Percentiles rank a stretch among this genome's conserved stretches.
Conservation (phyloP, 2,797 vertebrate species). For the Oryzias sinensis region DNA sequence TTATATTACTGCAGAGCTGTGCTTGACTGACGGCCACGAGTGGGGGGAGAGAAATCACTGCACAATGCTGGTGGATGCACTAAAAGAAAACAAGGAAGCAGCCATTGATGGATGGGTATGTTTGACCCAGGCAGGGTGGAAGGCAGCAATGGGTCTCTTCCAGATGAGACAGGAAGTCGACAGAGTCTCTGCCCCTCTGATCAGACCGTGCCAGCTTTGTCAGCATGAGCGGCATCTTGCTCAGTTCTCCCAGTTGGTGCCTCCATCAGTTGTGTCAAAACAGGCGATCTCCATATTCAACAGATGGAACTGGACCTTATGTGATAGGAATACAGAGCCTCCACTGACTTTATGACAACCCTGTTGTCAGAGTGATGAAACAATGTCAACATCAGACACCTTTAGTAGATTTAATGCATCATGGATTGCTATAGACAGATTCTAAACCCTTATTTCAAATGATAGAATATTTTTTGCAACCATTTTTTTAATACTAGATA, state of each 20-base stretch:
- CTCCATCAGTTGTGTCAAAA: constrained; percentile 75
- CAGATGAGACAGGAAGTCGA: constrained; percentile 73
- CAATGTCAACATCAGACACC: constrained; percentile 8
- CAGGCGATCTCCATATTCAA: constrained; percentile 77
- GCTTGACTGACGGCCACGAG: constrained; percentile 69
- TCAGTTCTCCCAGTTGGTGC: constrained; percentile 80
- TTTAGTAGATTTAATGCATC: no score
- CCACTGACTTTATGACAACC: constrained; percentile 46
- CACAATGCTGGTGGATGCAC: constrained; percentile 64
- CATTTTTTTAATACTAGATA: no score
- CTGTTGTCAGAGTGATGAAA: constrained; percentile 46
- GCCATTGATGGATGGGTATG: constrained; percentile 79
- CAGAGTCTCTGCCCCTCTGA: constrained; percentile 64
- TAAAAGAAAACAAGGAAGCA: constrained; percentile 54
- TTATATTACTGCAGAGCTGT: constrained; percentile 70
- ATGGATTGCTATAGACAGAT: no score
- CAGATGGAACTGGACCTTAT: constrained; percentile 64
- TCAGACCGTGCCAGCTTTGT: constrained; percentile 73
- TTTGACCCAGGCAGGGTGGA: constrained; percentile 78
- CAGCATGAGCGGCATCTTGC: constrained; percentile 79
- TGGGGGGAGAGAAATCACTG: constrained; percentile 69
- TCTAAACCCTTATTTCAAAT: no score
- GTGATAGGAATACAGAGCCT: constrained; percentile 61
- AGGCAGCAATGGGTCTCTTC: constrained; percentile 72
- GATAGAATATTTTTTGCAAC: no score